Evolutionary conservation across 1,140 invertebrate species (phyloP), one percentile per base, ranked within the genome.

Genomic region (Drosophila nikananu): DNA sequence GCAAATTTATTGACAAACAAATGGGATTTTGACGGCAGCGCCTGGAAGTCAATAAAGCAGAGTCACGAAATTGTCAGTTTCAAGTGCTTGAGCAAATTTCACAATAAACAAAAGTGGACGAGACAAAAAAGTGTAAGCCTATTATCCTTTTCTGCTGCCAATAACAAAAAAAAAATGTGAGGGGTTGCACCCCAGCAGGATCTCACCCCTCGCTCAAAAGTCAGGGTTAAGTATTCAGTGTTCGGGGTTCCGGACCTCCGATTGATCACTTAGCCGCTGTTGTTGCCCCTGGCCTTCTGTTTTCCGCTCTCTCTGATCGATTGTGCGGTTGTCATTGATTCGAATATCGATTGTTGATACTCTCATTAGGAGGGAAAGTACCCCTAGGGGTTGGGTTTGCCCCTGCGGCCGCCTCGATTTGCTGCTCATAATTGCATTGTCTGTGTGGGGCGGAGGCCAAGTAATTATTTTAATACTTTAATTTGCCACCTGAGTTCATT

Each of bases 1-100:
- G 86, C 86, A 75, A 82, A 82, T 91, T 86, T 90, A 90, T 90
- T 86, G 86, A 91, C 82, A 90, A 75, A 90, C 86, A 90, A 90
- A 90, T 90, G 86, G 86, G 86, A 86, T 90, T 90, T 82, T 80
- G 86, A 91, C 72, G 79, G 75, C 32, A 37, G 37, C 70, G 80
- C 73, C 68, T 82, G 89, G 58, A 81, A 90, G 86, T 90, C 86
- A 90, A 90, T 90, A 90, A 89, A 90, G 86, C 86, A 72, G 83
- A 90, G 82, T 91, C 86, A 83, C 61, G 68, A 86, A 91, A 91
- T 90, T 90, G 86, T 91, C 86, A 80, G 86, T 65, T 90, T 90
- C 79, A 90, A 90, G 86, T 90, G 79, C 81, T 90, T 89, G 86
- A 84, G 86, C 86, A 90, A 90, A 90, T 82, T 89, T 82, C 48